Conservation (phyloP, 2,888 invertebrate genomes). For the Bruchidius siliquastri region DNA sequence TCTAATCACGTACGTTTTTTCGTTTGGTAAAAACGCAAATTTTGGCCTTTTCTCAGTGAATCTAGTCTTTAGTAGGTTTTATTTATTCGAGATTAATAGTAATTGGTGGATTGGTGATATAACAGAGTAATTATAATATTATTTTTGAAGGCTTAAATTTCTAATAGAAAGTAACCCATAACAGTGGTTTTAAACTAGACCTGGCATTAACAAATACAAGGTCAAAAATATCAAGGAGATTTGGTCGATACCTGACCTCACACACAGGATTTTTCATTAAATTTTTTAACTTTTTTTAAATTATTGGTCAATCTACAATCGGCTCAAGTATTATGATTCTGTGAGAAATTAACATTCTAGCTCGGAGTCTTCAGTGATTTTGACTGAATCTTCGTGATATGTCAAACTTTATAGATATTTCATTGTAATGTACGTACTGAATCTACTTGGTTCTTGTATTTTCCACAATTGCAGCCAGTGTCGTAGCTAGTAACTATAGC, state of each 20-base stretch:
- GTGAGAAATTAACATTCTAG: too few species aligned
- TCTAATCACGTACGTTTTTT: too few species aligned
- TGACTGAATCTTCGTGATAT: not conserved
- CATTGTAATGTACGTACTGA: not conserved
- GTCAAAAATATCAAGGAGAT: not conserved
- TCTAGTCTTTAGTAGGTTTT: not conserved
- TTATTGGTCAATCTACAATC: too few species aligned
- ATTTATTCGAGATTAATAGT: not conserved
- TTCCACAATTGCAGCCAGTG: not conserved
- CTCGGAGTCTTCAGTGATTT: not conserved
- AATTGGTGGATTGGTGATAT: not conserved
- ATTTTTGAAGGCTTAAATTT: not conserved
- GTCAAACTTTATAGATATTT: not conserved
- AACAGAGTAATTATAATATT: not conserved
- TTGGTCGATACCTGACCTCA: not conserved
- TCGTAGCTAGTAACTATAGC: too few species aligned
- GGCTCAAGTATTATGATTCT: too few species aligned
- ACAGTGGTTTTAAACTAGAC: not conserved
- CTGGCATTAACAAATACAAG: not conserved
- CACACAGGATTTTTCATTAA: not conserved
- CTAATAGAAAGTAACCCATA: not conserved
- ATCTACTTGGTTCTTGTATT: not conserved
- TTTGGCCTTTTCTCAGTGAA: not conserved
- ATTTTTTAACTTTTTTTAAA: too few species aligned
- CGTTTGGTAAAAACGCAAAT: not conserved